Percentiles rank a stretch among this genome's conserved stretches.
These are phyloP conservation scores for Ellobius talpinus DNA, from an alignment of 2,113 vertebrate genomes.

Conservation along the genomic window DNA sequence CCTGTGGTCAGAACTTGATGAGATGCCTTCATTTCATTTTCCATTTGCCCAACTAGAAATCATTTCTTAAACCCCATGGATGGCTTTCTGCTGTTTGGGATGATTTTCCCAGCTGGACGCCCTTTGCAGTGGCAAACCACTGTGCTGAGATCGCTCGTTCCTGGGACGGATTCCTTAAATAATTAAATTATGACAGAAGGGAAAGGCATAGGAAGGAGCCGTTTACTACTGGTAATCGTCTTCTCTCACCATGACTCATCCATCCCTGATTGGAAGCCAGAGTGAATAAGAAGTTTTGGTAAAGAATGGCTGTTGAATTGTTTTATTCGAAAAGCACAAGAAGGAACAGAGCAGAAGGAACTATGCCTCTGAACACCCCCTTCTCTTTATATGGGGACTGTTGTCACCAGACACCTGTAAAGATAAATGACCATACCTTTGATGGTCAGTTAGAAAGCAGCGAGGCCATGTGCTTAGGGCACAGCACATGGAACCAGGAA, in stretches of 20 bases:
- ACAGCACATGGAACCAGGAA: not conserved
- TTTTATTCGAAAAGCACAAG: not conserved
- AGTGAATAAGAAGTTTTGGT: slow-evolving; percentile 61
- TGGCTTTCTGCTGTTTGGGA: not conserved
- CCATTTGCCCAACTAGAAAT: not conserved
- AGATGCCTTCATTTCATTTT: not conserved
- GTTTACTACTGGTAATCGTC: not conserved
- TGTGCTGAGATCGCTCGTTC: not conserved
- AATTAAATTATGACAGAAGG: slow-evolving; percentile 5
- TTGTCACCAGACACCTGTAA: not conserved
- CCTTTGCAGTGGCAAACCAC: not conserved
- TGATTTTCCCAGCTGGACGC: not conserved
- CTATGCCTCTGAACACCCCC: not conserved
- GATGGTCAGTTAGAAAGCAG: not conserved
- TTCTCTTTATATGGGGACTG: not conserved
- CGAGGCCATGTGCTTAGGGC: rapidly evolving
- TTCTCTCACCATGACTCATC: slow-evolving; percentile 52
- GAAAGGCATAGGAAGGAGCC: slow-evolving; percentile 24
- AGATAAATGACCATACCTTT: not conserved
- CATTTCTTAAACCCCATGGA: not conserved
- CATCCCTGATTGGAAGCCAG: not conserved
- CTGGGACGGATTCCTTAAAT: slow-evolving; percentile 1
- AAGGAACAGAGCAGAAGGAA: not conserved
- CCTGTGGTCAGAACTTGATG: not conserved
- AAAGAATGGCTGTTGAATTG: slow-evolving; percentile 20